Conservation (phyloP, 2,888 invertebrate species). For the Andrena hattorfiana region DNA sequence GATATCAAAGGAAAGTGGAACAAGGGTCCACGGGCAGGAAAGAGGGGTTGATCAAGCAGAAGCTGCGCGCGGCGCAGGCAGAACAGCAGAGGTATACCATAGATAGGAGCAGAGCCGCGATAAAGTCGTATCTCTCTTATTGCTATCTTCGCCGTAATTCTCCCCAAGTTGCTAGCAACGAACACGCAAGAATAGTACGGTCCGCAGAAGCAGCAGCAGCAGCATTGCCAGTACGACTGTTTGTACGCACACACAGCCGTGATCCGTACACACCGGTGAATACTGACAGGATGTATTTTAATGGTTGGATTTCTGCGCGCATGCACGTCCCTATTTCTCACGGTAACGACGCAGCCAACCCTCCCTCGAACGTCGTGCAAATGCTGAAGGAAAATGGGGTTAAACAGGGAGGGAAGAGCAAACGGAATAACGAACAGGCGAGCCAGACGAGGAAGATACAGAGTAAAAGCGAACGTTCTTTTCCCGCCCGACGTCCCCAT, state of each 20-base stretch:
- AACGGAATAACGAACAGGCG: slow-evolving; percentile 35
- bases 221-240: slow-evolving; percentile 27
- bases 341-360: slow-evolving; percentile 71
- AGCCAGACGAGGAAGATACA: slow-evolving; percentile 30
- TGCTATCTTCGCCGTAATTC: slow-evolving; percentile 81
- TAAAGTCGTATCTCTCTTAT: slow-evolving; percentile 82
- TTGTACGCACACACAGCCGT: slow-evolving; percentile 33
- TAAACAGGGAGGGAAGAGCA: slow-evolving; percentile 33
- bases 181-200: slow-evolving; percentile 77
- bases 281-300: slow-evolving; percentile 79
- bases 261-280: slow-evolving; percentile 40
- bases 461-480: slow-evolving; percentile 48
- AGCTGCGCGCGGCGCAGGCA: slow-evolving; percentile 24
- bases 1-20: slow-evolving; percentile 56
- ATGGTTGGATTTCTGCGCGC: slow-evolving; percentile 78
- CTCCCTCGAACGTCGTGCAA: slow-evolving; percentile 48
- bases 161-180: slow-evolving; percentile 73
- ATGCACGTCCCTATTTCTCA: slow-evolving; percentile 74
- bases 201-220: slow-evolving; percentile 66
- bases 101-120: slow-evolving; percentile 67
- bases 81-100: slow-evolving; percentile 50
- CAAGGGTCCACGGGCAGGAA: slow-evolving; percentile 34
- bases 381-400: slow-evolving; percentile 58
- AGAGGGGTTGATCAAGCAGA: slow-evolving; percentile 36
- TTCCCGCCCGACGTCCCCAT: slow-evolving; percentile 12